Evolutionary conservation across 2,113 vertebrate species (phyloP).

Genomic region (Phyllostomus discolor): DNA sequence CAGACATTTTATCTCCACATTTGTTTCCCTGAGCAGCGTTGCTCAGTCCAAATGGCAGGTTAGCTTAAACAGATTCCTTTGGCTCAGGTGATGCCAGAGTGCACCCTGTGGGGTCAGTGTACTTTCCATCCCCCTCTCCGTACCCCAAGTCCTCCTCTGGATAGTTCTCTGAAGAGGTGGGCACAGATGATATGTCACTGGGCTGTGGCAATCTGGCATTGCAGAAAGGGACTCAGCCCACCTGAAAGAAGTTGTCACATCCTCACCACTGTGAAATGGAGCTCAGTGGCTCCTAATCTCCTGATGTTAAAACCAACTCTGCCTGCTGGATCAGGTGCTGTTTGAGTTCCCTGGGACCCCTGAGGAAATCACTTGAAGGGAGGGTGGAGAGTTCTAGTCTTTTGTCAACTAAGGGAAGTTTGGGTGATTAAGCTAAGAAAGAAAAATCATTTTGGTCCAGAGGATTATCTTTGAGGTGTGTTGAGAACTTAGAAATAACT

Average conservation of each 20-base stretch:
- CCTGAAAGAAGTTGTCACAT: not conserved
- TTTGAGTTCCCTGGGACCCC: not conserved
- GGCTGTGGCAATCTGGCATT: not conserved
- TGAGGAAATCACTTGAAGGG: not conserved
- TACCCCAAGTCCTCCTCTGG: not conserved
- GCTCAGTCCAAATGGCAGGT: not conserved
- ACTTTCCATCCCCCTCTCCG: rapidly evolving
- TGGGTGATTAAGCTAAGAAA: conserved; percentile 69
- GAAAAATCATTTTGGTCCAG: conserved; percentile 54
- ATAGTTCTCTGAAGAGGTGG: not conserved
- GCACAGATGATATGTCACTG: not conserved
- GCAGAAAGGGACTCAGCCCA: not conserved
- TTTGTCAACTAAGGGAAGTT: conserved; percentile 59
- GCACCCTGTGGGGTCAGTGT: not conserved
- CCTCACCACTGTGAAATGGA: not conserved
- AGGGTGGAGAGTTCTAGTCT: conserved; percentile 15
- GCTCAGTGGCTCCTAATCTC: not conserved
- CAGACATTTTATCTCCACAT: not conserved
- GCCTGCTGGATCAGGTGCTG: not conserved
- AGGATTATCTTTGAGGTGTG: conserved; percentile 70
- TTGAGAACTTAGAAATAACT: conserved; percentile 55
- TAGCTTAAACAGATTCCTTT: not conserved
- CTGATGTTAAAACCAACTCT: conserved; percentile 1
- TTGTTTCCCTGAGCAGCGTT: not conserved
- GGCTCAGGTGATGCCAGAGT: not conserved